Conservation (phyloP, 2,888 invertebrate genomes). For the Drosophila lutescens region DNA sequence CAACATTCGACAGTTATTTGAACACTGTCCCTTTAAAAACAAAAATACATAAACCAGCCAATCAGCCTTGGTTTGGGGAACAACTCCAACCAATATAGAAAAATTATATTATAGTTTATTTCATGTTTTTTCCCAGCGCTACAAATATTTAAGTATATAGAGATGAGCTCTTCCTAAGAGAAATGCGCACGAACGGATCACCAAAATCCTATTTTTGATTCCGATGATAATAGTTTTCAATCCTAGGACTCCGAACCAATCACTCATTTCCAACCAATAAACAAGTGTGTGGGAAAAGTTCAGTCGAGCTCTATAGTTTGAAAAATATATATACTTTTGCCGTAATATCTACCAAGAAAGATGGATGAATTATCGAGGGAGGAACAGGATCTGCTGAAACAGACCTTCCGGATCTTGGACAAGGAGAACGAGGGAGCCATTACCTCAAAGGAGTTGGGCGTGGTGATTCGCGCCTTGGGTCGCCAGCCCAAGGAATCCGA, state of each 20-base stretch:
- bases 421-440: conserved; percentile 33
- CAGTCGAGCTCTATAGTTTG: neutral
- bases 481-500: conserved; percentile 29
- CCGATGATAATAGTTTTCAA: neutral
- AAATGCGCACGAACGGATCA: too few species aligned
- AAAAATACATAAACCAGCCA: too few species aligned
- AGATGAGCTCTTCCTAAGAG: too few species aligned
- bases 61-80: too few species aligned
- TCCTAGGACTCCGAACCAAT: neutral
- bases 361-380: conserved; percentile 20
- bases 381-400: conserved; percentile 6
- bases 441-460: conserved; percentile 41
- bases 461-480: conserved; percentile 18
- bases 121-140: too few species aligned
- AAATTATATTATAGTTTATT: too few species aligned
- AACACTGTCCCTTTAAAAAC: too few species aligned
- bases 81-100: too few species aligned
- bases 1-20: too few species aligned
- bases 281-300: neutral
- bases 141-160: too few species aligned
- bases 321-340: neutral
- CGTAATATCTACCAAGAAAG: neutral
- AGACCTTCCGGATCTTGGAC: conserved; percentile 35
- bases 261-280: neutral
- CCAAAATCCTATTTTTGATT: too few species aligned